Evolutionary conservation across 2,888 invertebrate species (phyloP).

Genomic region (Cheilosia urbana): DNA sequence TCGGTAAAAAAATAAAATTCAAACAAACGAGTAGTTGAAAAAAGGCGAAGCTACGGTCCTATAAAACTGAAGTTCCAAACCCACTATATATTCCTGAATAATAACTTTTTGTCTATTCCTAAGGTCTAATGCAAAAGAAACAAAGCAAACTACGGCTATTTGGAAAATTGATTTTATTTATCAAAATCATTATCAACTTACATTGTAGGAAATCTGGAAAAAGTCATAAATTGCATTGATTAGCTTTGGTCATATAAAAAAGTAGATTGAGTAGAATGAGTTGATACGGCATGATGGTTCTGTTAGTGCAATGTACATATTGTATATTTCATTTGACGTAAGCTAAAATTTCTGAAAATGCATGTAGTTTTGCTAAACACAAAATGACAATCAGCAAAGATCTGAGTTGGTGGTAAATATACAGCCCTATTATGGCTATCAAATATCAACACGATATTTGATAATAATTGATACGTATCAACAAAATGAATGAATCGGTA

Average conservation of each 20-base stretch:
- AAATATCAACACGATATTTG: too few species aligned
- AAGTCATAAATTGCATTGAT: slow-evolving; percentile 52
- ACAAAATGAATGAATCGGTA: too few species aligned
- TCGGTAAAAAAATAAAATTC: too few species aligned
- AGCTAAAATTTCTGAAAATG: not conserved
- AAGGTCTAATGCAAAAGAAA: not conserved
- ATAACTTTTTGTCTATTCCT: not conserved
- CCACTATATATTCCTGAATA: not conserved
- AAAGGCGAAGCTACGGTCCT: too few species aligned
- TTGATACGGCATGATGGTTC: not conserved
- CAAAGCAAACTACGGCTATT: not conserved
- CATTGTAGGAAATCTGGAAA: slow-evolving; percentile 73
- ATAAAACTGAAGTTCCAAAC: too few species aligned
- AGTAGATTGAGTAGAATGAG: not conserved
- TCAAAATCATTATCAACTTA: slow-evolving; percentile 48
- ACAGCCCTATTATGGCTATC: too few species aligned
- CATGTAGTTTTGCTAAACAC: too few species aligned
- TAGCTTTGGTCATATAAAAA: slow-evolving; percentile 31
- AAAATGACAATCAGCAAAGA: too few species aligned
- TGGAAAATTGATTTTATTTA: slow-evolving; percentile 6
- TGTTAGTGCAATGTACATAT: not conserved
- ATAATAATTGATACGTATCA: too few species aligned
- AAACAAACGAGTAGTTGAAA: too few species aligned
- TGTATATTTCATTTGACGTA: slow-evolving; percentile 2
- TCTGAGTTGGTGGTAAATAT: too few species aligned